Evolutionary conservation across 2,113 vertebrate genomes (phyloP), one percentile per base, ranked within the genome.

Genomic region (Hemiprocne comata): DNA sequence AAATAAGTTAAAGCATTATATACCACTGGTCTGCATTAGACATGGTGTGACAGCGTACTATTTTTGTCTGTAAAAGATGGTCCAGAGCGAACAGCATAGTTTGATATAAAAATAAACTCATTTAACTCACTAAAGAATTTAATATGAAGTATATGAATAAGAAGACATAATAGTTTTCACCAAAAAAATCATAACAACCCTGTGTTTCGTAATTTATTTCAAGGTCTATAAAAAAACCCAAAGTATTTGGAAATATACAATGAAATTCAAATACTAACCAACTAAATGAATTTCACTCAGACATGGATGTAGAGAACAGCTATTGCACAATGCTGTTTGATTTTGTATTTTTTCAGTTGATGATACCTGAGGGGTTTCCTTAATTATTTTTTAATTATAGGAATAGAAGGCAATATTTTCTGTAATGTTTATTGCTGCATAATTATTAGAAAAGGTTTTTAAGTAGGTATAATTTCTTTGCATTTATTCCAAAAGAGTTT

Each of bases 251-350:
- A 88, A 74, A 40, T 89, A 75, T 44, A 50, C 13, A 40, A 42
- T 55, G 13, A 64, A 66, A 94, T 69, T 61, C 5, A 94, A 93
- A 94, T 83, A 67, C 54, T 95, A 81, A 53, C 11, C 16, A 50
- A 74, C 85, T 28, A 93, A 93, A 93, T 94, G 11, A 91, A 85
- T 96, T 95, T 95, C 50, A 71, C 17, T 6, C 50, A 91, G 67
- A 90, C n/a, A 79, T 11, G 58, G 51, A 87, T 64, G 70, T 17
- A 57, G 19, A 76, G 33, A 65, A 66, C 36, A 40, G 29, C n/a
- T 89, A 82, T 54, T 78, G 46, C 61, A 87, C 78, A 94, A 53
- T 38, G 6, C 67, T 87, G 90, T 93, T 85, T 54, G 15, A n/a
- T 10, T 87, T 12, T 64, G 38, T 58, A 34, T 79, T 34, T 53